Conservation (phyloP, 2,797 vertebrate species). For the Cryptoblepharus egeriae region DNA sequence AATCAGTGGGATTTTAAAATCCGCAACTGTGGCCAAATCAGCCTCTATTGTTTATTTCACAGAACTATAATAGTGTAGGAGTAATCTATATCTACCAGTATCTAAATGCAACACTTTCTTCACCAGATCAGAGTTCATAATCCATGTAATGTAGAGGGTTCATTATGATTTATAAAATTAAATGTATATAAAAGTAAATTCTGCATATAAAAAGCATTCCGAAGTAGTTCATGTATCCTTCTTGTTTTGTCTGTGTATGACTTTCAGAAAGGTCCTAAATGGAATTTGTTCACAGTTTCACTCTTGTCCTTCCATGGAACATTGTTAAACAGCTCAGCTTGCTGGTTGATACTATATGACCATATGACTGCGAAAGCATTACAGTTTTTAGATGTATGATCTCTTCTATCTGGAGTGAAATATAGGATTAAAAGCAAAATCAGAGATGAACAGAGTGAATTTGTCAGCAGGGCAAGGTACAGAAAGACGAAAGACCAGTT, state of each 20-base stretch:
- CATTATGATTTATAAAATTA: constrained; percentile 43
- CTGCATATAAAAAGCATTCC: constrained; percentile 50
- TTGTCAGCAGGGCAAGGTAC: constrained; percentile 34
- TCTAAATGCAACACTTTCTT: not conserved
- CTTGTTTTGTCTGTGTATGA: constrained; percentile 14
- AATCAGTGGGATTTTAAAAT: too few relatives aligned
- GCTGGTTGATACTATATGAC: constrained; percentile 52
- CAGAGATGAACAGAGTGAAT: constrained; percentile 37
- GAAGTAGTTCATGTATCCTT: constrained; percentile 57
- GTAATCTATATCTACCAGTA: too few relatives aligned
- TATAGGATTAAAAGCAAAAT: constrained; percentile 61
- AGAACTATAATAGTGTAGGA: too few relatives aligned
- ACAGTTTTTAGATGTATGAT: constrained; percentile 51
- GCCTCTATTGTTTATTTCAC: not conserved
- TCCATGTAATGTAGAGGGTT: constrained; percentile 44
- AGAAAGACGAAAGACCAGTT: constrained; percentile 29
- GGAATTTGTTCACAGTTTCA: constrained; percentile 29
- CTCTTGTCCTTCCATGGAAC: constrained; percentile 61
- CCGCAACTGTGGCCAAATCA: too few relatives aligned
- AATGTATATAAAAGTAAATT: constrained; percentile 54
- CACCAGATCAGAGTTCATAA: not conserved
- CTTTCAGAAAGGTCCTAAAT: constrained; percentile 50
- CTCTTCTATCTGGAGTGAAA: constrained; percentile 56
- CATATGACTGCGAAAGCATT: constrained; percentile 55
- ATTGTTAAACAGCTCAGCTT: constrained; percentile 52